Evolutionary conservation across 1,140 invertebrate genomes (phyloP), one percentile per base, ranked within the genome.

Genomic region (Pogonognathellus flavescens): DNA sequence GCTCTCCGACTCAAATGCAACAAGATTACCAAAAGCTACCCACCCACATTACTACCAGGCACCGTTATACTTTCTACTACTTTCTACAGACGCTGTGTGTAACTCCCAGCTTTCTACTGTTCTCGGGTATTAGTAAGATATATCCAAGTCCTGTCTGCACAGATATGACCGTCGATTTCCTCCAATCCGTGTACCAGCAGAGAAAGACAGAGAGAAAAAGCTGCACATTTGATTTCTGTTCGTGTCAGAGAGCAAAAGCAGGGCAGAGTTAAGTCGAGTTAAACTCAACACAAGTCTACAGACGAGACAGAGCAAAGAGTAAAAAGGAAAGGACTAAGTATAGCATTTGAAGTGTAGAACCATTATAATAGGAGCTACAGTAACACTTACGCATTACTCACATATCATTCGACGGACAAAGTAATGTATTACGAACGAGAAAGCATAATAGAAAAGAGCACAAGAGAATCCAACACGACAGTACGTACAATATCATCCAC

Each of bases 11-110:
- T 31, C 14, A 76, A 76, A 76, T 76, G 70, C 70, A 76, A 76
- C 70, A 76, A 76, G 70, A 76, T 76, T 76, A 76, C 70, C 70
- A 76, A 76, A 76, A 49, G 70, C 70, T 76, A 76, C 41, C 70
- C 70, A 31, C 13, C 62, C 22, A 66, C 60, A 20, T 18, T 20
- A 25, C 60, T 31, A 16, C 62, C 1, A 13, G 20, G 25, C 62
- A 66, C 10, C 9, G 11, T 9, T 11, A 55, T 2, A 10, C 53
- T 55, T 16, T 16, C 16, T 9, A 14, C 53, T 16, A 14, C 16
- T 1, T 55, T 16, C 62, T 10, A 20, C 14, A 11, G 11, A 66
- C 62, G 22, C 25, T 41, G 1, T 41, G 31, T 41, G 6, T 66
- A 66, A 20, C 62, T 66, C 62, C 20, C 1, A 4, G 11, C 11